Conservation (phyloP, 2,888 invertebrate species). For the Cheilosia grossa region DNA sequence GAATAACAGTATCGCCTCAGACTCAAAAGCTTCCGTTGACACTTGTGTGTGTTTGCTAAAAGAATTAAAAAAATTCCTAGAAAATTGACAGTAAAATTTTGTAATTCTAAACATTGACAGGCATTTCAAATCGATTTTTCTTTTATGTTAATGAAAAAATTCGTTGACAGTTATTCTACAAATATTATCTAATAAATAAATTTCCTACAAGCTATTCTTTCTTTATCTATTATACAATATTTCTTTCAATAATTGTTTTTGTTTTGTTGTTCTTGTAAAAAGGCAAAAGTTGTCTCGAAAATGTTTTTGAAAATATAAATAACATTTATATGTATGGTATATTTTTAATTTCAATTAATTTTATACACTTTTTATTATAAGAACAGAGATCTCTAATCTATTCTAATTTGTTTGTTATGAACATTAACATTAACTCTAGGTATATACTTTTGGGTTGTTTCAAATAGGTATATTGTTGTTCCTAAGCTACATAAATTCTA, state of each 20-base stretch:
- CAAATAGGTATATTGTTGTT: conserved; percentile 9
- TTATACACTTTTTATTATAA: conserved; percentile 13
- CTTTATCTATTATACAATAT: conserved; percentile 46
- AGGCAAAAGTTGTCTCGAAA: conserved; percentile 69
- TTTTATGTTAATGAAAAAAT: conserved; percentile 55
- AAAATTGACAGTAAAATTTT: conserved; percentile 62
- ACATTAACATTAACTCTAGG: background rate
- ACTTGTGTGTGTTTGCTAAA: background rate
- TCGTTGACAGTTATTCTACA: conserved; percentile 67
- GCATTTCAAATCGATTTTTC: conserved; percentile 39
- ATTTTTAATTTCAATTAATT: conserved; percentile 10
- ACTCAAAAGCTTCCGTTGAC: conserved; percentile 2
- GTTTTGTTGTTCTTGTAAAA: conserved; percentile 57
- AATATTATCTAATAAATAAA: conserved; percentile 38
- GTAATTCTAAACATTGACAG: conserved; percentile 43
- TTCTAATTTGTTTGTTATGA: conserved; percentile 11
- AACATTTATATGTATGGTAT: conserved; percentile 26
- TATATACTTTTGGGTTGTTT: conserved; percentile 16
- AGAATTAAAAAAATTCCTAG: conserved; percentile 14
- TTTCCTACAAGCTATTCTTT: conserved; percentile 17
- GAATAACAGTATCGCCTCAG: background rate
- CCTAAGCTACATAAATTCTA: conserved; percentile 25
- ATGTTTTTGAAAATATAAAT: conserved; percentile 44
- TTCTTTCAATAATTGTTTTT: conserved; percentile 23
- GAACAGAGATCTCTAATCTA: conserved; percentile 1